phyloP scores from a whole-genome alignment of 2,797 vertebrate genomes.

The Sphenodon punctatus region DNA sequence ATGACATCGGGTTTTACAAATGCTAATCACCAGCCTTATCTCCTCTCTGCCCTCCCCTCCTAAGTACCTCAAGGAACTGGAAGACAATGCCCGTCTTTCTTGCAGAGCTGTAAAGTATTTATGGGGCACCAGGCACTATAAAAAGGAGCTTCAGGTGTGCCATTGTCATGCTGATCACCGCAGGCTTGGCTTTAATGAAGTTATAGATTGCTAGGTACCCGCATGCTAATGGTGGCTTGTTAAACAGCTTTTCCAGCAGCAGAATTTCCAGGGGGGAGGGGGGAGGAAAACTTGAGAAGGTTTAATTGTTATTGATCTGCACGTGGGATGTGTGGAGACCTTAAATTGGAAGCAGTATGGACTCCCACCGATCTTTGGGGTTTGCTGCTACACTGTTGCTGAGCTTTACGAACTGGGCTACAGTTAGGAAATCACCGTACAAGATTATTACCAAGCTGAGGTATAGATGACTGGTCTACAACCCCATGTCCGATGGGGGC shows the following conservation, averaged over 20 bases:
- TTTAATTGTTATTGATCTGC: background rate
- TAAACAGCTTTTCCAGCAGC: background rate
- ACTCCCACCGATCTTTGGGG: background rate
- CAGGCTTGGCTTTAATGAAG: conserved; percentile 20
- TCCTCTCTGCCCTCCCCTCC: background rate
- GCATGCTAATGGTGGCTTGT: background rate
- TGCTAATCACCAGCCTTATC: conserved; percentile 3
- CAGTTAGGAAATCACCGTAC: background rate
- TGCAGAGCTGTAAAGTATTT: background rate
- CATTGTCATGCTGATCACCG: background rate
- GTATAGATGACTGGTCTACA: no score
- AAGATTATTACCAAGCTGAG: no score
- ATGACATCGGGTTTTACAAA: background rate
- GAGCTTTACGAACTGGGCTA: background rate
- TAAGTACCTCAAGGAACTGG: background rate
- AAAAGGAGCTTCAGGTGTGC: conserved; percentile 8
- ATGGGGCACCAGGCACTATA: background rate
- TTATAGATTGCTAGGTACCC: background rate
- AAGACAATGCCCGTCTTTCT: background rate
- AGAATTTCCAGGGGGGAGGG: background rate
- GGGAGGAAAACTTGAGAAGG: background rate
- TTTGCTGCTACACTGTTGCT: background rate
- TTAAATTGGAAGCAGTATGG: background rate
- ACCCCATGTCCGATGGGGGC: no score
- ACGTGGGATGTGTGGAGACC: no score